Evolutionary conservation across 37 sponge, comb jelly and placozoan genomes (phyloP).

Genomic region (Halisarca cf. caerulea): DNA sequence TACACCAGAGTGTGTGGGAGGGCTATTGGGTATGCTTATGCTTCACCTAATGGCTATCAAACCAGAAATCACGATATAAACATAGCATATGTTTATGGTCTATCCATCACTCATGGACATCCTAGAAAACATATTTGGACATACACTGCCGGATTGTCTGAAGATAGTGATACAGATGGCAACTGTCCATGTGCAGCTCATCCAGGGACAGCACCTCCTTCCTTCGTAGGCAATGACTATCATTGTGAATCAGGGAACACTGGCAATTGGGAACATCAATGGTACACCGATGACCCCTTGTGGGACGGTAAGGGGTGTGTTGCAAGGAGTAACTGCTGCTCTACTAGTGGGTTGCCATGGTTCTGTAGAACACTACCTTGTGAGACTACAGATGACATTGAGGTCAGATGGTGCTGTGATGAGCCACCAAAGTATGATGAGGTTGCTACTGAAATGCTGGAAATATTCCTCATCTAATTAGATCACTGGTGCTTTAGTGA

Average conservation of each 20-base stretch:
- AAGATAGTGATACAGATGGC: background rate
- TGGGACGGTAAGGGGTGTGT: conserved; percentile 45
- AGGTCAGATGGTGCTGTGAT: background rate
- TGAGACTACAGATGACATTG: conserved; percentile 26
- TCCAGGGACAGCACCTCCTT: background rate
- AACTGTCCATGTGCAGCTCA: background rate
- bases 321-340: background rate
- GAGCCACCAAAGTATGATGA: background rate
- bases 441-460: background rate
- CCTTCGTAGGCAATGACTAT: background rate
- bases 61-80: background rate
- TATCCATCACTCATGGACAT: background rate
- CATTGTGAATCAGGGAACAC: background rate
- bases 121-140: background rate
- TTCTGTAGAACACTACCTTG: conserved; percentile 20
- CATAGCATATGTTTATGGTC: background rate
- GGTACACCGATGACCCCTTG: conserved; percentile 27
- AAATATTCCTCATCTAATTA: background rate
- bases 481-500: too few species aligned
- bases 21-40: background rate
- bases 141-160: background rate
- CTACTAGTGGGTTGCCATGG: conserved; percentile 26
- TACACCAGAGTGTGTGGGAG: conserved; percentile 2
- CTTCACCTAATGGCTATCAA: background rate
- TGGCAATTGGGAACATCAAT: background rate